Base-by-base conservation (phyloP, 2,113 vertebrate genomes). In the Spea bombifrons region DNA sequence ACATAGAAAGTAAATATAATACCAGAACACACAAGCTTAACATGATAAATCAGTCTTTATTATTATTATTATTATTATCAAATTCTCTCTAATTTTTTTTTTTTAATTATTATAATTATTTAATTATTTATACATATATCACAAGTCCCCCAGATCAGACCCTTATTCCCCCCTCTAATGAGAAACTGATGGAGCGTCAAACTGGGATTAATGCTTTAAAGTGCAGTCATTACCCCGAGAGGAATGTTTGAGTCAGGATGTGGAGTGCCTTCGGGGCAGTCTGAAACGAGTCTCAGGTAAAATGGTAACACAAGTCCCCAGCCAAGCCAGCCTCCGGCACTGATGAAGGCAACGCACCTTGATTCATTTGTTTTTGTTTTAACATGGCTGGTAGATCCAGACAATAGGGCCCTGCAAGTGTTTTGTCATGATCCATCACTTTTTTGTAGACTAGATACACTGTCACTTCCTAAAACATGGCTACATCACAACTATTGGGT, bases 141-240 rank as follows among this genome's bases (percentile, higher is more conserved):
- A n/a, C n/a, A 30, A 30, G 30, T 30, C 85, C 84, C 88, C 88
- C 90, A 63, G 61, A 44, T 91, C 89, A 90, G 87, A 86, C 80
- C 78, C 78, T n/a, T 78, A 79, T 82, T 84, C 81, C 66, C 69
- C 55, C 59, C 30, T 30, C 30, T 30, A 68, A 8, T 55, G 53
- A 66, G 72, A 75, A 68, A 16, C 71, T 49, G 66, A 44, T 67
- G 48, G 50, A 71, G 72, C 59, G 17, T 47, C 17, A 80, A 16
- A 49, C n/a, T 47, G 15, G 49, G 68, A 68, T 59, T 75, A 72
- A 76, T 64, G 73, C 67, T 44, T 8, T 30, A 66, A 66, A 81
- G 61, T 71, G 55, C 67, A 47, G 16, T 9, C 70, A 80, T 73
- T 75, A 76, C 49, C 17, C 59, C 59, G 12, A 10, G 59, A 73